Conservation (phyloP, 2,797 vertebrate genomes). For the Trichosurus vulpecula region DNA sequence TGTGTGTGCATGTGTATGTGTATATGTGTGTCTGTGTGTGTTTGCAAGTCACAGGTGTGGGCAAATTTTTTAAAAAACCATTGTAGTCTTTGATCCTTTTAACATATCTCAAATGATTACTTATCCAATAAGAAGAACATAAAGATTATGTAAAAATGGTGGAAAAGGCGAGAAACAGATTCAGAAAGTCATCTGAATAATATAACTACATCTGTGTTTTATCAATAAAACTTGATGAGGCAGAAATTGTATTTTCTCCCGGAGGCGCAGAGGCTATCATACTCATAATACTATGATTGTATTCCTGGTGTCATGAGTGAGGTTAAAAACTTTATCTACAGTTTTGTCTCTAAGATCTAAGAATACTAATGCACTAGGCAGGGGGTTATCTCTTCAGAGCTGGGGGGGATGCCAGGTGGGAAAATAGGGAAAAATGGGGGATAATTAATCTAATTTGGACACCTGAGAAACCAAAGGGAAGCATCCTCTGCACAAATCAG, state of each 20-base stretch:
- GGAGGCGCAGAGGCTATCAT: slow-evolving; percentile 61
- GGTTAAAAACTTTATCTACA: slow-evolving; percentile 70
- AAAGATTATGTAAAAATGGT: slow-evolving; percentile 73
- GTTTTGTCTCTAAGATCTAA: slow-evolving; percentile 56
- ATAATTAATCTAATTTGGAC: slow-evolving; percentile 68
- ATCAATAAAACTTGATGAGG: slow-evolving; percentile 79
- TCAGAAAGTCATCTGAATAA: slow-evolving; percentile 74
- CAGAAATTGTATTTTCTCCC: slow-evolving; percentile 79
- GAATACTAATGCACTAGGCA: slow-evolving; percentile 59
- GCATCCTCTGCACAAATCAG: slow-evolving; percentile 22
- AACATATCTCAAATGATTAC: slow-evolving; percentile 66
- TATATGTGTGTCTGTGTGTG: neutral
- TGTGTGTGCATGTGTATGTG: neutral
- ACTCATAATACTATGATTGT: slow-evolving; percentile 65
- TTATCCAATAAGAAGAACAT: slow-evolving; percentile 66
- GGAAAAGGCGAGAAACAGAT: slow-evolving; percentile 75
- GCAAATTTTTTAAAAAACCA: neutral
- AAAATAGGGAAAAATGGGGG: slow-evolving; percentile 61
- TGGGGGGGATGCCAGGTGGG: slow-evolving; percentile 51
- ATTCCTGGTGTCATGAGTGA: slow-evolving; percentile 65
- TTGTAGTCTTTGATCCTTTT: slow-evolving; percentile 54
- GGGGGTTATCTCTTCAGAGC: slow-evolving; percentile 65
- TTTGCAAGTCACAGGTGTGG: neutral
- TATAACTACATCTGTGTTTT: slow-evolving; percentile 78
- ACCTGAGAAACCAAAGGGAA: slow-evolving; percentile 60